Percentiles rank a stretch among this genome's conserved stretches.
phyloP scores from a whole-genome alignment of 2,888 invertebrate species.

The Trissolcus brochymenae region DNA sequence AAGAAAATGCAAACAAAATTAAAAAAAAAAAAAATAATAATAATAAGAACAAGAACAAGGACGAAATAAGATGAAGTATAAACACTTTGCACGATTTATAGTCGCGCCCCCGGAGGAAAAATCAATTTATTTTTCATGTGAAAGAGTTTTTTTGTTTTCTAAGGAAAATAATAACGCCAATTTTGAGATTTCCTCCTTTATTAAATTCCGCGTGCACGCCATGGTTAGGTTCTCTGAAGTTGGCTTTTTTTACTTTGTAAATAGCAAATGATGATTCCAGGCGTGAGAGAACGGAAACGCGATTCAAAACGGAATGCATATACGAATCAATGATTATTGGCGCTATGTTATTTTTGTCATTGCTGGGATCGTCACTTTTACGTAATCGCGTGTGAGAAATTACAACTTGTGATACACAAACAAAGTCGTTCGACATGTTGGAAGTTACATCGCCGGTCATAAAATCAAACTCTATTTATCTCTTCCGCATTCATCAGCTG shows the following conservation, averaged over 20 bases:
- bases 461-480: constrained; percentile 17
- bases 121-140: too few species aligned
- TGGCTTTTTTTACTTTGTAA: neutral
- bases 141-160: too few species aligned
- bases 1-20: too few species aligned
- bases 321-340: constrained; percentile 3
- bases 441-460: neutral
- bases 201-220: too few species aligned
- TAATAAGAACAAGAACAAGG: too few species aligned
- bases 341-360: neutral
- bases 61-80: too few species aligned
- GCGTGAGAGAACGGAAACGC: constrained; percentile 3
- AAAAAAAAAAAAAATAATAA: too few species aligned
- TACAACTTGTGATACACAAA: constrained; percentile 7
- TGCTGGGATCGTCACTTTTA: constrained; percentile 8
- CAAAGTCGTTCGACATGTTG: constrained; percentile 6
- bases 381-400: constrained; percentile 20
- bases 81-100: too few species aligned
- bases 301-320: neutral
- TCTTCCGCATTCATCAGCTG: constrained; percentile 10
- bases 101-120: too few species aligned
- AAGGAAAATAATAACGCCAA: too few species aligned
- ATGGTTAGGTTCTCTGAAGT: too few species aligned
- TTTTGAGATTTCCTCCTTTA: too few species aligned
- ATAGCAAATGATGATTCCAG: neutral